These are phyloP conservation scores for Drosophila yooni DNA, from an alignment of 2,888 invertebrate species.

Conservation along the genomic window DNA sequence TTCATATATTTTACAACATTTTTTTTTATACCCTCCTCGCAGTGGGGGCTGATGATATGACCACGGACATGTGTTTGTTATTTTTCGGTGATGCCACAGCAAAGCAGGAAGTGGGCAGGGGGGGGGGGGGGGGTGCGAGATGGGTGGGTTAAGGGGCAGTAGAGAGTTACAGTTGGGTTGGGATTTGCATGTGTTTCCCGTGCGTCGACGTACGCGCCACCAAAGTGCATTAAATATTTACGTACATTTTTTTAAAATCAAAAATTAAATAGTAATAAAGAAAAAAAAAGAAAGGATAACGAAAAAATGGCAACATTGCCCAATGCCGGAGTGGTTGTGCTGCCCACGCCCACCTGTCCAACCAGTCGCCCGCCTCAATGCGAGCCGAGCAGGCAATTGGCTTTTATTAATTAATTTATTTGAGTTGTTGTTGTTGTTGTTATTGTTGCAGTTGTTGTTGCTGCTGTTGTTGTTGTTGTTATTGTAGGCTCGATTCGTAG, in stretches of 20 bases:
- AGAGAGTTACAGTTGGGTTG: not conserved
- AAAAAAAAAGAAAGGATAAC: conserved; percentile 7
- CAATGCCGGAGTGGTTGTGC: conserved; percentile 20
- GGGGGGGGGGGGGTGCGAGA: not conserved
- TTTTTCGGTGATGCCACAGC: conserved; percentile 8
- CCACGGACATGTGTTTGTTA: conserved; percentile 22
- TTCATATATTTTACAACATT: conserved; percentile 10
- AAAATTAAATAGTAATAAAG: conserved; percentile 71
- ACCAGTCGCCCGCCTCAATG: conserved; percentile 3
- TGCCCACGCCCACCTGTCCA: conserved; percentile 4
- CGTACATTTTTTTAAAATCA: conserved; percentile 65
- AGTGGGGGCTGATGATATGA: conserved; percentile 32
- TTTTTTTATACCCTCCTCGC: not conserved
- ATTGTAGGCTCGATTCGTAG: conserved; percentile 9
- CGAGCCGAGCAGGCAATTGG: conserved; percentile 48
- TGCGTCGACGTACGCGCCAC: conserved; percentile 40
- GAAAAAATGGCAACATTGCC: conserved; percentile 8
- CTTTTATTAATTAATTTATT: conserved; percentile 80
- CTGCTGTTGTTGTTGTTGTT: conserved; percentile 11
- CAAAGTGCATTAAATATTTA: conserved; percentile 71
- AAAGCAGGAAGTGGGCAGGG: conserved; percentile 24
- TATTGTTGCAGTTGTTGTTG: conserved; percentile 15
- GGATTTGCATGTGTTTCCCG: conserved; percentile 12
- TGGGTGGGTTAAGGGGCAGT: not conserved
- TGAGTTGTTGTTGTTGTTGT: conserved; percentile 42